These are phyloP conservation scores for Hucho hucho DNA, from an alignment of 2,113 vertebrate species.

Conservation along the genomic window DNA sequence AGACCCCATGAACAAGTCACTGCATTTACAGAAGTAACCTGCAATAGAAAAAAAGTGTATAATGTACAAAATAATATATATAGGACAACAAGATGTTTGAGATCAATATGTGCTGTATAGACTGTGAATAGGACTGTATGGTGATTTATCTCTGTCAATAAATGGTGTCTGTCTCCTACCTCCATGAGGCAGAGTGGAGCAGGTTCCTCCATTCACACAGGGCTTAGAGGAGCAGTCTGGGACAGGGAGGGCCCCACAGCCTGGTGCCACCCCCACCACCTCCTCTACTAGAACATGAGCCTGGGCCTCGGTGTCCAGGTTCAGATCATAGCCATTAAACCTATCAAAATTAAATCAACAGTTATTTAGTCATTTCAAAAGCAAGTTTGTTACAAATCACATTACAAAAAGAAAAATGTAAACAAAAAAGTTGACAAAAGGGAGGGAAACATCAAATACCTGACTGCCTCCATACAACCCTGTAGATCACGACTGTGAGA, in stretches of 20 bases:
- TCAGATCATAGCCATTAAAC: conserved; percentile 81
- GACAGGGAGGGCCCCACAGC: conserved; percentile 66
- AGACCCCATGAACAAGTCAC: conserved; percentile 69
- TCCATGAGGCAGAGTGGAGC: conserved; percentile 68
- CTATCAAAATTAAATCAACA: too few species aligned
- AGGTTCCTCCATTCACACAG: conserved; percentile 81
- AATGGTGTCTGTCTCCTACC: conserved; percentile 54
- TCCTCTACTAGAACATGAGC: conserved; percentile 75
- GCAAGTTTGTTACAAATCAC: too few species aligned
- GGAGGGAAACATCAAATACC: conserved; percentile 23
- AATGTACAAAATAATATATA: neutral
- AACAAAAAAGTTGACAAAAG: too few species aligned
- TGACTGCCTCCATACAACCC: conserved; percentile 82
- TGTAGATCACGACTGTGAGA: conserved; percentile 70
- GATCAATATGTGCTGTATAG: neutral
- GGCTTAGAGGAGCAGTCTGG: conserved; percentile 79
- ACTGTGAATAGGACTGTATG: neutral
- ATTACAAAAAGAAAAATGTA: too few species aligned
- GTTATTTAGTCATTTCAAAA: too few species aligned
- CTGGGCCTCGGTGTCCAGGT: conserved; percentile 71
- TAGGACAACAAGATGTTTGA: neutral
- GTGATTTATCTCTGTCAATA: neutral
- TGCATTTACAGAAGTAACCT: conserved; percentile 83
- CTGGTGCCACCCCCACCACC: conserved; percentile 75
- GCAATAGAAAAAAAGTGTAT: conserved; percentile 28